Conservation (phyloP, 2,113 vertebrate species). For the Beaufortia kweichowensis region DNA sequence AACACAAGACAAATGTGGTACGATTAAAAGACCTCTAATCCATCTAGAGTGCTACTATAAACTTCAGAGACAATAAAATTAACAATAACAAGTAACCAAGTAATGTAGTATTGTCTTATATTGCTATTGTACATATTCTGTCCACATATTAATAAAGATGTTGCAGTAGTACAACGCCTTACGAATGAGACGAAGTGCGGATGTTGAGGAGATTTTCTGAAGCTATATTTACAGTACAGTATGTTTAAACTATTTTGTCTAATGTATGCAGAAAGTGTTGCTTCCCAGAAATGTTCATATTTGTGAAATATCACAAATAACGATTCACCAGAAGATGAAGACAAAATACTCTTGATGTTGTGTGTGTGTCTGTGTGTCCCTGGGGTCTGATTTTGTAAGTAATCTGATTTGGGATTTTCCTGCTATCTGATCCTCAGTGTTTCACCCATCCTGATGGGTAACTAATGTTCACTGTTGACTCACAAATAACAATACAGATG, state of each 20-base stretch:
- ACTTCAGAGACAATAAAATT: neutral
- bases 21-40: neutral
- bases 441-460: conserved; percentile 18
- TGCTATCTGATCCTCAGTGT: conserved; percentile 32
- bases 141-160: too few species aligned
- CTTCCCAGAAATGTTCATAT: neutral
- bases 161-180: too few species aligned
- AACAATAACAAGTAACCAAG: neutral
- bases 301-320: neutral
- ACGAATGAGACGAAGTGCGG: too few species aligned
- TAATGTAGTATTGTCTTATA: neutral
- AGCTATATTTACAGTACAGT: too few species aligned
- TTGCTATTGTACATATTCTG: neutral
- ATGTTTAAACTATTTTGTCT: too few species aligned
- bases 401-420: conserved; percentile 41
- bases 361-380: conserved; percentile 21
- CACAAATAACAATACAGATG: conserved; percentile 26
- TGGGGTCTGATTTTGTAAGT: conserved; percentile 35
- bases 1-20: neutral
- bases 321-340: neutral
- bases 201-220: too few species aligned
- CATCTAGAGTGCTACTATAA: too few species aligned
- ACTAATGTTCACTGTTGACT: conserved; percentile 35
- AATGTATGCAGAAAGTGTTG: neutral
- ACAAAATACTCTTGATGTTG: conserved; percentile 8